A percentile compares a stretch with the other conserved stretches of the same genome.
phyloP scores from a whole-genome alignment of 1,140 invertebrate species.

The Lutraria rhynchaena region DNA sequence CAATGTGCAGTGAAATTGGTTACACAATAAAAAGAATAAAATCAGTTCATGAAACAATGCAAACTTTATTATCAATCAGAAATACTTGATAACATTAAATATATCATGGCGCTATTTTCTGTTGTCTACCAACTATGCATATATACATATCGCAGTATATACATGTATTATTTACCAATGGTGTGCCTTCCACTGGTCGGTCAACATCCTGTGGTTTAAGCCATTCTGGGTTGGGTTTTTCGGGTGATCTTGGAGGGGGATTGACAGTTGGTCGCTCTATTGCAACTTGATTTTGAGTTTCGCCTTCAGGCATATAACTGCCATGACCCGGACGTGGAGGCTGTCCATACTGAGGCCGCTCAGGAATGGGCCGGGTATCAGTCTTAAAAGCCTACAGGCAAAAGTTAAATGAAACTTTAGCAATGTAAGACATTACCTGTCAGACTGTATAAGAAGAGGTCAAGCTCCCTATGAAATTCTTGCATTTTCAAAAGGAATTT shows the following conservation, averaged over 20 bases:
- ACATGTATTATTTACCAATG: conserved; percentile 21
- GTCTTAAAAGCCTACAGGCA: conserved; percentile 38
- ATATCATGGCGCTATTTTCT: too few species aligned
- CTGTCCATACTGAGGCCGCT: conserved; percentile 39
- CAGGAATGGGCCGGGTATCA: conserved; percentile 36
- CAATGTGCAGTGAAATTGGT: too few species aligned
- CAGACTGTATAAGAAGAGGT: too few species aligned
- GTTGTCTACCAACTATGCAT: too few species aligned
- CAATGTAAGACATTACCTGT: too few species aligned
- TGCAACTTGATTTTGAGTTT: not conserved
- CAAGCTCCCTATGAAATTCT: too few species aligned
- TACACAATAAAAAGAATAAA: too few species aligned
- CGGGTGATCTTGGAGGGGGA: conserved; percentile 1
- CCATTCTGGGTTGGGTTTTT: conserved; percentile 22
- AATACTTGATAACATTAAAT: too few species aligned
- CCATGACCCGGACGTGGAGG: conserved; percentile 15
- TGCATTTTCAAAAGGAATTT: too few species aligned
- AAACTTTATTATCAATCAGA: too few species aligned
- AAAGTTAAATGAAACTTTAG: conserved; percentile 19
- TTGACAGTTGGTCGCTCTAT: not conserved
- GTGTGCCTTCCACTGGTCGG: conserved; percentile 8
- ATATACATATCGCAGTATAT: too few species aligned
- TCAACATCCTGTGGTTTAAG: conserved; percentile 10
- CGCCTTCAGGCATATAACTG: not conserved
- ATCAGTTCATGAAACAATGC: too few species aligned